A percentile compares a stretch with the other conserved stretches of the same genome.
phyloP scores from a whole-genome alignment of 1,140 invertebrate genomes.

The Drosophila teissieri region DNA sequence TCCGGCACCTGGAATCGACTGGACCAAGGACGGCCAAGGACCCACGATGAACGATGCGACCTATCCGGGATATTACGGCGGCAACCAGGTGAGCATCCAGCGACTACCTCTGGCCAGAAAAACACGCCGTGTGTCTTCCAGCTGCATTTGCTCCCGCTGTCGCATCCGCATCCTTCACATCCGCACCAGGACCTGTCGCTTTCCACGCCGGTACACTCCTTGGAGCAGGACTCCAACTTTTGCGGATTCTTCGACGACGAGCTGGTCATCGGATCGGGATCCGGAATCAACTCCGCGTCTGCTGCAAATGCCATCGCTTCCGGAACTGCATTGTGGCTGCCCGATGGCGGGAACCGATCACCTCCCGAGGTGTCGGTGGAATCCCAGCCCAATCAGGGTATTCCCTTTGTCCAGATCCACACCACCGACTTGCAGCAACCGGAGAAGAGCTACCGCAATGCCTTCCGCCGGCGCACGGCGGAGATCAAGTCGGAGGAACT shows the following conservation, averaged over 20 bases:
- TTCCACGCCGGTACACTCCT: slow-evolving; percentile 63
- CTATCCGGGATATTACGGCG: slow-evolving; percentile 54
- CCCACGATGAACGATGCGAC: slow-evolving; percentile 66
- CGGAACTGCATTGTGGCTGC: slow-evolving; percentile 23
- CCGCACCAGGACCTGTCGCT: slow-evolving; percentile 59
- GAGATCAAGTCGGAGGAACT: slow-evolving; percentile 80
- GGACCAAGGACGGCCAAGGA: neutral
- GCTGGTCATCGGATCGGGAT: slow-evolving; percentile 23
- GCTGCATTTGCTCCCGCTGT: slow-evolving; percentile 34
- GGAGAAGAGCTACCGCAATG: slow-evolving; percentile 68
- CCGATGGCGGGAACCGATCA: slow-evolving; percentile 8
- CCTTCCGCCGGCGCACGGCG: slow-evolving; percentile 67
- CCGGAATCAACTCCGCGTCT: no score
- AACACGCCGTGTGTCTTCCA: slow-evolving; percentile 48
- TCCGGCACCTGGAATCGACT: slow-evolving; percentile 6
- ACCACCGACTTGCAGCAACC: slow-evolving; percentile 75
- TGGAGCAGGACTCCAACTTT: slow-evolving; percentile 63
- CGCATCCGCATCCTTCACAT: slow-evolving; percentile 26
- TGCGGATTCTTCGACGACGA: slow-evolving; percentile 65
- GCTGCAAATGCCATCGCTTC: neutral
- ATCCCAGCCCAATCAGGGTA: slow-evolving; percentile 12
- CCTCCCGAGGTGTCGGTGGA: neutral
- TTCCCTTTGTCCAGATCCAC: slow-evolving; percentile 81
- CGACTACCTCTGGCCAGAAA: slow-evolving; percentile 29
- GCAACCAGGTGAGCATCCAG: slow-evolving; percentile 56